Evolutionary conservation across 2,888 invertebrate genomes (phyloP).

Genomic region (Alviniconcha strummeri): DNA sequence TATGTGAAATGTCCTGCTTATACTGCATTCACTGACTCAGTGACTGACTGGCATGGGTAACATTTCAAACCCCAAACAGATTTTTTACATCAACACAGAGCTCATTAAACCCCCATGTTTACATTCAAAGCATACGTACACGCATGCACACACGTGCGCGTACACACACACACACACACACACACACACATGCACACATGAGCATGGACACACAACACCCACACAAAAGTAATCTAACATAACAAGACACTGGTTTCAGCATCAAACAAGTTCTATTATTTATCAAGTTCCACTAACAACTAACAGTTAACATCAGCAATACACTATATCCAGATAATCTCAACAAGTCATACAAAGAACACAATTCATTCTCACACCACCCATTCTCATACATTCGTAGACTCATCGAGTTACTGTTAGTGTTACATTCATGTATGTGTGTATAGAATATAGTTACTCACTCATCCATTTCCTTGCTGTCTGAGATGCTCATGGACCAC

Average conservation of each 20-base stretch:
- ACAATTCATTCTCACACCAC: neutral
- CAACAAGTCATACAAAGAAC: neutral
- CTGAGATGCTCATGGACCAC: slow-evolving; percentile 32
- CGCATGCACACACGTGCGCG: neutral
- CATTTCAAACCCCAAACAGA: too few relatives aligned
- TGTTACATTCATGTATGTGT: too few relatives aligned
- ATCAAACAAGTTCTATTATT: too few relatives aligned
- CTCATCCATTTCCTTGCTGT: slow-evolving; percentile 36
- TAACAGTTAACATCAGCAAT: too few relatives aligned
- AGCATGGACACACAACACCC: neutral
- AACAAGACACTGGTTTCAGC: too few relatives aligned
- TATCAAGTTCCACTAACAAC: too few relatives aligned
- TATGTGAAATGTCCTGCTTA: neutral
- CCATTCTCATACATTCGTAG: neutral
- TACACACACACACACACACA: neutral
- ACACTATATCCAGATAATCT: too few relatives aligned
- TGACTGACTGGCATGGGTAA: neutral
- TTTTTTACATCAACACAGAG: neutral
- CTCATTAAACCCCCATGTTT: neutral
- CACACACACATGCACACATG: neutral
- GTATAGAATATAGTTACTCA: neutral
- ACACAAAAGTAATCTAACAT: neutral
- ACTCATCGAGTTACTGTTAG: too few relatives aligned
- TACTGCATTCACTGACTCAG: neutral
- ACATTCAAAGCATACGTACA: neutral